Base-by-base conservation (phyloP, 2,888 invertebrate species). In the Himalopsyche japonica region DNA sequence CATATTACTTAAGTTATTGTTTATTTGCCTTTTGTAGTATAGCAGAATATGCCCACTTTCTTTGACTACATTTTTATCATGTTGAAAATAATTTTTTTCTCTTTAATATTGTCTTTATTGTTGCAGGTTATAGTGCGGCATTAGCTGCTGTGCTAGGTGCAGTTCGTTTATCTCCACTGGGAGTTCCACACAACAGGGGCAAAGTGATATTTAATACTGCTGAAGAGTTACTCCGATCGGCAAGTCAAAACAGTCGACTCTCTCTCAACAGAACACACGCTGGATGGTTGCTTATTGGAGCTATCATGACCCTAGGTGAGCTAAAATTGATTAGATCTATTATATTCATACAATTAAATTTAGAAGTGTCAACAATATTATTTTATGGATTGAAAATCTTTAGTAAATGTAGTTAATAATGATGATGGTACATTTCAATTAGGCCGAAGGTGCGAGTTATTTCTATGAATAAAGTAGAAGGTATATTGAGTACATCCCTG, bases 181-280 rank as follows among this genome's bases (percentile, higher is more conserved):
- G 99, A 24, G 97, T 99, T 64, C 99, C 99, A 0, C 98, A 99
- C 90, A 98, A 97, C 37, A 97, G 98, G 88, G 98, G 99, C 87
- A 99, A 99, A 92, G 96, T 98, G 86, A 97, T 99, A 49, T 99
- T 99, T 91, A 98, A 97, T 89, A 97, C 98, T 7, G 99, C 99
- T 0, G 99, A 99, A 91, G 99, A 99, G 89, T 91, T 99, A 88
- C 91, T 99, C 78, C 93, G 99, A 86, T 98, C 98, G 86, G 99
- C 99, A 0, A 98, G 97, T 88, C 99, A 99, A 91, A 99, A 98
- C 90, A 98, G 98, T 90, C 94, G 99, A 80, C 93, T 99, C 83
- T 98, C 99, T 0, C 93, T 98, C 86, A 98, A 98, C 88, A 94
- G 99, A 89, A 98, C 99, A 0, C 98, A 98, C 90, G 98, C 99